Evolutionary conservation across 1,140 invertebrate genomes (phyloP), one percentile per base, ranked within the genome.

Genomic region (Sycophila sp.): DNA sequence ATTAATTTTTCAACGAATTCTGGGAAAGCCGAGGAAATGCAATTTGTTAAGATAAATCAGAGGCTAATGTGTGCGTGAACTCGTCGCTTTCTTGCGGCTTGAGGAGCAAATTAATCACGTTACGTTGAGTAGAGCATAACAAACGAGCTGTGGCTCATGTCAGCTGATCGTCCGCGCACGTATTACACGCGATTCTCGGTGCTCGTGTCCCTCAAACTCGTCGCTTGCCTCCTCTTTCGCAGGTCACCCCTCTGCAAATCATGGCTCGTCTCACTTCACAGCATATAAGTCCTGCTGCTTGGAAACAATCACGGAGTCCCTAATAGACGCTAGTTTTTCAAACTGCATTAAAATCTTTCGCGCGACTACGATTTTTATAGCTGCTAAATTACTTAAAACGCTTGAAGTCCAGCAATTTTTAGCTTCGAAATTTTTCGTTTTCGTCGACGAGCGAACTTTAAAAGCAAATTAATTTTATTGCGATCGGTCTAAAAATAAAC

Each of bases 41-140:
- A 51, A 62, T 69, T 69, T 55, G 58, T 62, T 69, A 53, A 69
- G 56, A 63, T 70, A 70, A 70, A 70, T 63, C 56, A 56, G 56
- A 38, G 45, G 56, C 51, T 70, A 63, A 70, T 70, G 53, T 15
- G 10, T 11, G 2, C 24, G 26, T n/a, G 22, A n/a, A 26, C 17
- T 59, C 40, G 32, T 56, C 8, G 32, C 17, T 56, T 13, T 34
- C 30, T 36, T 19, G 28, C 15, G 26, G 2, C n/a, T n/a, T 32
- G 36, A 38, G 11, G 22, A 24, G 34, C 47, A 70, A 63, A 70
- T 70, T 70, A 70, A 70, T 70, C 59, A 63, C 59, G 11, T 13
- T 10, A 13, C 38, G n/a, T n/a, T n/a, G n/a, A n/a, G n/a, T n/a
- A n/a, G 11, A 13, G 24, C 36, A 40, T 60, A 69, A 69, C 67